Evolutionary conservation across 2,797 vertebrate genomes (phyloP).

Genomic region (Stomatorhinus walkeri): DNA sequence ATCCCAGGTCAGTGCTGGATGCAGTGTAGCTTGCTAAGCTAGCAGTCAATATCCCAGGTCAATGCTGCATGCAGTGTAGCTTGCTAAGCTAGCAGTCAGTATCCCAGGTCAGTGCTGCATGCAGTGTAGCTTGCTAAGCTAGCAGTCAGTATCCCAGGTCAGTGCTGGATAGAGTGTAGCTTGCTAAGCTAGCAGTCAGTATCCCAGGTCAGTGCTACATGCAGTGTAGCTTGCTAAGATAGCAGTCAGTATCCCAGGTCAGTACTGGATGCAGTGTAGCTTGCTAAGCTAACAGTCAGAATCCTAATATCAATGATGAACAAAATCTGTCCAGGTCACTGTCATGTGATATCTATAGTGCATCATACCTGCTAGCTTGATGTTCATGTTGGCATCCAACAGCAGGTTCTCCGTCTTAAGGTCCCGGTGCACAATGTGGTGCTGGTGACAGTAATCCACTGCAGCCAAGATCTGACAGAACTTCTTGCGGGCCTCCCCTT

Average conservation of each 20-base stretch:
- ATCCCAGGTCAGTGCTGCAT: neutral
- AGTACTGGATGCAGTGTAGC: neutral
- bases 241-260: neutral
- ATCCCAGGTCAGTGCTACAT: neutral
- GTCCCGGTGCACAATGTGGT: constrained; percentile 93
- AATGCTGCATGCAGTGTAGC: too few relatives aligned
- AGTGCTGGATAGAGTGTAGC: neutral
- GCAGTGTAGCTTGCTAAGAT: neutral
- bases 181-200: neutral
- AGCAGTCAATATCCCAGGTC: neutral
- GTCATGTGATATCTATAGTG: neutral
- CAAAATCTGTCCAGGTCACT: neutral
- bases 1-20: too few relatives aligned
- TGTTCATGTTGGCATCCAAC: constrained; percentile 89
- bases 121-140: neutral
- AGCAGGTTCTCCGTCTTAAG: constrained; percentile 96
- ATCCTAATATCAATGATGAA: neutral
- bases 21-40: too few relatives aligned
- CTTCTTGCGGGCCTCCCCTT: constrained; percentile 80
- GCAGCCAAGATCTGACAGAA: constrained; percentile 96
- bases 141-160: neutral
- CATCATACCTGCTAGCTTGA: constrained; percentile 84
- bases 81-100: neutral
- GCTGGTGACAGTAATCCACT: constrained; percentile 89
- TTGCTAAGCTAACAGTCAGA: neutral